Evolutionary conservation across 2,888 invertebrate species (phyloP).

Genomic region (Incurvaria masculella): DNA sequence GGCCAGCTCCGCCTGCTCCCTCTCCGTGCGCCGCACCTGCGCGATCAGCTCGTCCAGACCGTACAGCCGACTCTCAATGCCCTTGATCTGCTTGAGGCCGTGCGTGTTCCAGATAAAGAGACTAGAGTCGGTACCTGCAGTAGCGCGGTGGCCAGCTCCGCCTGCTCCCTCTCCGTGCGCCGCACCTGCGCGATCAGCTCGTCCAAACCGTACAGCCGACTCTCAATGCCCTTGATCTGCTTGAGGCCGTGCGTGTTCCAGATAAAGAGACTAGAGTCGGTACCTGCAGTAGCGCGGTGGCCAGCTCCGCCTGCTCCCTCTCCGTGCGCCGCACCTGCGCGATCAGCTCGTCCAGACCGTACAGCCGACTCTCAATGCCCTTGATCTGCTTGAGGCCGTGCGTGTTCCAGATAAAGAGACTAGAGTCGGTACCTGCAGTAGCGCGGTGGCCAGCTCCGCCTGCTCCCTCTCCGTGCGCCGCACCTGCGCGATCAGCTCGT

Average conservation of each 20-base stretch:
- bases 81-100: conserved; percentile 80
- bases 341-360: conserved; percentile 80
- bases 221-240: conserved; percentile 86
- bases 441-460: conserved; percentile 78
- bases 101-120: conserved; percentile 19
- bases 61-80: conserved; percentile 79
- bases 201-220: conserved; percentile 80
- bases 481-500: conserved; percentile 60
- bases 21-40: conserved; percentile 68
- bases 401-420: too few species aligned
- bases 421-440: conserved; percentile 70
- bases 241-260: conserved; percentile 63
- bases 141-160: conserved; percentile 80
- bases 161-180: conserved; percentile 76
- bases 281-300: conserved; percentile 75
- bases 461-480: conserved; percentile 79
- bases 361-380: conserved; percentile 82
- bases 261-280: too few species aligned
- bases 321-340: too few species aligned
- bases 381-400: conserved; percentile 76
- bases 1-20: conserved; percentile 81
- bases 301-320: conserved; percentile 79
- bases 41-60: conserved; percentile 80
- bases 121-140: conserved; percentile 47
- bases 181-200: conserved; percentile 76